phyloP scores from a whole-genome alignment of 2,888 invertebrate genomes.

The Lithophane semibrunnea region DNA sequence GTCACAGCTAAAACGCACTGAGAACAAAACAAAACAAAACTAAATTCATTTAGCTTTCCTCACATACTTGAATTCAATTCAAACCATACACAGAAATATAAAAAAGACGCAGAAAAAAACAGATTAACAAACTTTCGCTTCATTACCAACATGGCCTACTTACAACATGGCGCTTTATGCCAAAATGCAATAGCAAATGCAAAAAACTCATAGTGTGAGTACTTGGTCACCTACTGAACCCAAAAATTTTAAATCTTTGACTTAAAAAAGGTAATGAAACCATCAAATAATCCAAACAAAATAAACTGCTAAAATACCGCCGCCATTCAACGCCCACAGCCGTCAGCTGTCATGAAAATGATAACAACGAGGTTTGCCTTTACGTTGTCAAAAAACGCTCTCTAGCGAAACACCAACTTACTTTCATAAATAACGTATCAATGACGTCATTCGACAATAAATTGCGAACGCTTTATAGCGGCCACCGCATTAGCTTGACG shows the following conservation, averaged over 20 bases:
- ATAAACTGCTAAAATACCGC: too few species aligned
- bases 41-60: too few species aligned
- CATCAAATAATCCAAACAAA: neutral
- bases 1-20: neutral
- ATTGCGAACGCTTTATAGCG: neutral
- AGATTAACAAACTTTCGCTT: too few species aligned
- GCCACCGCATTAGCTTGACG: neutral
- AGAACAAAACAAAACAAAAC: too few species aligned
- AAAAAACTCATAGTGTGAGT: too few species aligned
- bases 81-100: too few species aligned
- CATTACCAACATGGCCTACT: too few species aligned
- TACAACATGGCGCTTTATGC: too few species aligned
- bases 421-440: neutral
- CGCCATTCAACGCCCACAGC: neutral
- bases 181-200: too few species aligned
- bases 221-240: neutral
- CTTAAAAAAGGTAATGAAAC: neutral
- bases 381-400: neutral
- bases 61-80: too few species aligned
- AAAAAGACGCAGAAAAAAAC: too few species aligned
- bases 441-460: neutral
- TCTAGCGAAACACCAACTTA: neutral
- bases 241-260: neutral
- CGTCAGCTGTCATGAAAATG: neutral
- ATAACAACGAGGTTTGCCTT: neutral